Evolutionary conservation across 2,113 vertebrate species (phyloP).

Genomic region (Cyphomyrus discorhynchus): DNA sequence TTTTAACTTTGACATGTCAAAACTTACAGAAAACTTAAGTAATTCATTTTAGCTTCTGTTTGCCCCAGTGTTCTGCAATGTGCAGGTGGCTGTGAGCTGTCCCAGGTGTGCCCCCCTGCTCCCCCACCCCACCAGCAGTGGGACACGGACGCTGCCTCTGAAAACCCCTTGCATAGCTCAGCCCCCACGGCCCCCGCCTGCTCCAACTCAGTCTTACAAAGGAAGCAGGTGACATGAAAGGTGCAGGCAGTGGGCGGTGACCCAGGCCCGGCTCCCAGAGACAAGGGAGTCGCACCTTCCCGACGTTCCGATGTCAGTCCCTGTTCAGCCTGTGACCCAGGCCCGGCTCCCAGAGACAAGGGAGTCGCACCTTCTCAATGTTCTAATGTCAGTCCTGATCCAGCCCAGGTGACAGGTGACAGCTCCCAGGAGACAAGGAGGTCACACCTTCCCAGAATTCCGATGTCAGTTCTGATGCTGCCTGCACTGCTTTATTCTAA

Average conservation of each 20-base stretch:
- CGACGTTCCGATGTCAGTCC: not conserved
- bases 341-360: slow-evolving; percentile 63
- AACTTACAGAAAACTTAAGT: not conserved
- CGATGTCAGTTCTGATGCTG: not conserved
- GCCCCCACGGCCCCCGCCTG: slow-evolving; percentile 18
- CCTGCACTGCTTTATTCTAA: not conserved
- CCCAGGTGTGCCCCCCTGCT: slow-evolving; percentile 48
- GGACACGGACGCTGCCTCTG: slow-evolving; percentile 53
- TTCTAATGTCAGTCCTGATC: not conserved
- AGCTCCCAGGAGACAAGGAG: slow-evolving; percentile 63
- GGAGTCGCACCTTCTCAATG: slow-evolving; percentile 51
- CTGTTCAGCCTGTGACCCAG: slow-evolving; percentile 25
- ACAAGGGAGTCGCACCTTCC: slow-evolving; percentile 62
- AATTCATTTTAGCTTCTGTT: not conserved
- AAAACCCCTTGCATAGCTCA: slow-evolving; percentile 39
- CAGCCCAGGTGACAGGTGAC: slow-evolving; percentile 4
- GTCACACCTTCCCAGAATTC: slow-evolving; percentile 51
- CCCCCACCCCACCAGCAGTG: slow-evolving; percentile 38
- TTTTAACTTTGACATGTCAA: not conserved
- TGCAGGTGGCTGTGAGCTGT: not conserved
- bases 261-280: slow-evolving; percentile 59
- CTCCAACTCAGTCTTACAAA: slow-evolving; percentile 12
- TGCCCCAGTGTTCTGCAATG: not conserved
- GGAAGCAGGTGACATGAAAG: slow-evolving; percentile 75
- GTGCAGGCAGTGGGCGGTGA: slow-evolving; percentile 49